Percentiles rank a stretch among this genome's conserved stretches.
Evolutionary conservation across 2,113 vertebrate genomes (phyloP).

Genomic region (Brachypodius melanocephalos): DNA sequence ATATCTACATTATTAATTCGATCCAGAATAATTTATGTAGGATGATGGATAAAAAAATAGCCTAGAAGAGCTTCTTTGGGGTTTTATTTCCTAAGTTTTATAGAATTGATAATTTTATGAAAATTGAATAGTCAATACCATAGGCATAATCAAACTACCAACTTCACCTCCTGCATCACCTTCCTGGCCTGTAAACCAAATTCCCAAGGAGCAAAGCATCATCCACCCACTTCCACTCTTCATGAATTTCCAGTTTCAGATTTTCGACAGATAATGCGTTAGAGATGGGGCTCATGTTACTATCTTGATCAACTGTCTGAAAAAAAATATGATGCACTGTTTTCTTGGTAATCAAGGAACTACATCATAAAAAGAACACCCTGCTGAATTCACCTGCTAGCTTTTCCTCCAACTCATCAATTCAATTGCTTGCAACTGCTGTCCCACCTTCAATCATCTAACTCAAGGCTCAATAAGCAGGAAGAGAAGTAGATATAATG

Average conservation of each 20-base stretch:
- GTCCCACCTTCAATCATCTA: not conserved
- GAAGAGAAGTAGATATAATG: not conserved
- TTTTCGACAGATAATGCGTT: not conserved
- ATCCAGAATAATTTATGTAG: not conserved
- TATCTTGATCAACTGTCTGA: not conserved
- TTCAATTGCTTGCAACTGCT: conserved; percentile 15
- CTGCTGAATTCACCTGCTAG: conserved; percentile 32
- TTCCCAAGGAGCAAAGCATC: not conserved
- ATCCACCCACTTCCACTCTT: not conserved
- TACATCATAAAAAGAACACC: not conserved
- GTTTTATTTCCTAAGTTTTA: not conserved
- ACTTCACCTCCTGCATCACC: not conserved
- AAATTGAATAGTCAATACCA: not conserved
- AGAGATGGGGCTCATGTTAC: accelerated
- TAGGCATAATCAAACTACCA: not conserved
- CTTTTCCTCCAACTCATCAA: conserved; percentile 25
- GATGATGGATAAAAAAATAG: not conserved
- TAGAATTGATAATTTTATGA: not conserved
- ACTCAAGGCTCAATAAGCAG: not conserved
- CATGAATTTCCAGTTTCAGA: not conserved
- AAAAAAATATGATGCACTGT: not conserved
- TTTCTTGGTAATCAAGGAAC: conserved; percentile 13
- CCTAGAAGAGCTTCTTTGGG: not conserved
- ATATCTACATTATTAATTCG: not conserved
- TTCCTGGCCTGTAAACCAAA: not conserved